Conservation (phyloP, 2,888 invertebrate species). For the Corbicula japonica region DNA sequence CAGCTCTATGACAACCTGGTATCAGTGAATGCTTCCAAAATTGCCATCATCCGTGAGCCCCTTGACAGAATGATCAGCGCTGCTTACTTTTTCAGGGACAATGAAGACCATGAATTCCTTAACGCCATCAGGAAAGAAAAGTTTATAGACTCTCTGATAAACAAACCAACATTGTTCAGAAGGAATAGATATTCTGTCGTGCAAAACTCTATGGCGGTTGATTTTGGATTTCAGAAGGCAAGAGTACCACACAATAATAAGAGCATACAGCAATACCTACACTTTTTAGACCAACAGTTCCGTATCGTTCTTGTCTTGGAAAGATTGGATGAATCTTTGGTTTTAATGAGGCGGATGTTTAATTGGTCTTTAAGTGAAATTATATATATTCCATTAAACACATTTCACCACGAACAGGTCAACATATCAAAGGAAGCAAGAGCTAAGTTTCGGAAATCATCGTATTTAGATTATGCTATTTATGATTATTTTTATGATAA, state of each 20-base stretch:
- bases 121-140: background rate
- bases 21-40: background rate
- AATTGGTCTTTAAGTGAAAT: background rate
- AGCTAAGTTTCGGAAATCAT: background rate
- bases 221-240: background rate
- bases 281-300: background rate
- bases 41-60: background rate
- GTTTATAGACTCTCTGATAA: background rate
- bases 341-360: background rate
- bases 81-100: slow-evolving; percentile 1
- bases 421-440: background rate
- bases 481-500: slow-evolving; percentile 5
- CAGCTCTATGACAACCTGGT: background rate
- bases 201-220: background rate
- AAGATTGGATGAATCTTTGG: background rate
- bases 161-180: background rate
- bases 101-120: background rate
- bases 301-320: background rate
- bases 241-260: background rate
- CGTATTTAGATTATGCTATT: slow-evolving; percentile 4
- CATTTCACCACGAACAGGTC: background rate
- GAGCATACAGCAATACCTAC: background rate
- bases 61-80: slow-evolving; percentile 3
- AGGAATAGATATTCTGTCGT: background rate
- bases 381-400: background rate